These are phyloP conservation scores for Drosophila longiperda DNA, from an alignment of 2,888 invertebrate genomes.

Conservation along the genomic window DNA sequence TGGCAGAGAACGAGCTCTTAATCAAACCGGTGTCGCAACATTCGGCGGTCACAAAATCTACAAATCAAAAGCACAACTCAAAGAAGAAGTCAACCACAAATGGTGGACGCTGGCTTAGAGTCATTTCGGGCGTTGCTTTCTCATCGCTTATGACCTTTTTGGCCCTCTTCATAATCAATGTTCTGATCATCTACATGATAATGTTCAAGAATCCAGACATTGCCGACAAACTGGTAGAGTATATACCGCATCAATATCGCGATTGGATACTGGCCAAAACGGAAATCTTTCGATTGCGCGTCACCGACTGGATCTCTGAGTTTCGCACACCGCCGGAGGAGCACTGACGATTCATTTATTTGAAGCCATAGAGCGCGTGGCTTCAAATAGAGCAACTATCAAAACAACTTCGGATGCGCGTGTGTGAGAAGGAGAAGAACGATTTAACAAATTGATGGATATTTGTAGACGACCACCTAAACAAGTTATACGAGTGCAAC, in stretches of 20 bases:
- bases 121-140: conserved; percentile 68
- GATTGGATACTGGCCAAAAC: conserved; percentile 83
- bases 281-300: conserved; percentile 82
- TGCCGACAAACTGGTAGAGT: conserved; percentile 81
- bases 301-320: conserved; percentile 83
- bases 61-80: conserved; percentile 65
- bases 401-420: conserved; percentile 67
- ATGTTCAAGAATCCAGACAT: conserved; percentile 84
- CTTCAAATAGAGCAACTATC: conserved; percentile 55
- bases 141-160: conserved; percentile 82
- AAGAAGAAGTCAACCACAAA: conserved; percentile 53
- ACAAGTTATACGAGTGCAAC: conserved; percentile 43
- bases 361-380: conserved; percentile 79
- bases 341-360: conserved; percentile 83
- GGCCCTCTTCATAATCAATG: conserved; percentile 80
- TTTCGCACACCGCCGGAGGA: conserved; percentile 83
- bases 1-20: conserved; percentile 59
- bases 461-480: conserved; percentile 47
- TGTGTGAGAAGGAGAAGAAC: conserved; percentile 29
- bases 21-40: conserved; percentile 53
- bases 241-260: conserved; percentile 83
- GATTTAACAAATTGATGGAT: conserved; percentile 15
- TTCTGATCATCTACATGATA: conserved; percentile 82
- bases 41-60: conserved; percentile 22
- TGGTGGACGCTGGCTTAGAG: conserved; percentile 35